A percentile compares a stretch with the other conserved stretches of the same genome.
Conservation (phyloP, 1,140 invertebrate genomes). For the Lethrus apterus region DNA sequence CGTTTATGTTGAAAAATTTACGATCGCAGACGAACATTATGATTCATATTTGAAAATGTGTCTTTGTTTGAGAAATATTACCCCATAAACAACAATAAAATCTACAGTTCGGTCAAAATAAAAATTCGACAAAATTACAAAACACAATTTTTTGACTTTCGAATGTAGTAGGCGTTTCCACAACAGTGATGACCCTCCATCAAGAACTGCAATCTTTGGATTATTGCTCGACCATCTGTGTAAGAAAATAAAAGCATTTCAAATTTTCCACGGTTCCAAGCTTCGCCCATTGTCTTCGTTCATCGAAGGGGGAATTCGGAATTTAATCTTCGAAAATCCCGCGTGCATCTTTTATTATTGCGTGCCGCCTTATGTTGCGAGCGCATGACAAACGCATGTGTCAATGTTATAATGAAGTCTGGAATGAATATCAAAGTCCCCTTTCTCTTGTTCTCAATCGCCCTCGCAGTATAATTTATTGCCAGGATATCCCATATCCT, state of each 20-base stretch:
- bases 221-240: conserved; percentile 18
- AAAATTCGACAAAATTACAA: not conserved
- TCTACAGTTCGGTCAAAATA: not conserved
- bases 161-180: not conserved
- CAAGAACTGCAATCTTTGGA: not conserved
- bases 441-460: conserved; percentile 18
- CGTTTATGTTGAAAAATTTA: too few species aligned
- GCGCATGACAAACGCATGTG: conserved; percentile 29
- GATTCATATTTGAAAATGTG: not conserved
- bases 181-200: not conserved
- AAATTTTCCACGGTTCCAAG: conserved; percentile 16
- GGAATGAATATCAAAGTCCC: conserved; percentile 21
- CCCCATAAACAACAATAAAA: not conserved
- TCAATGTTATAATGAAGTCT: conserved; percentile 30
- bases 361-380: conserved; percentile 20
- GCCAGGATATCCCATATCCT: conserved; percentile 31
- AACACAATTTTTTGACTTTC: not conserved
- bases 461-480: conserved; percentile 29
- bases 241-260: conserved; percentile 29
- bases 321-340: conserved; percentile 25
- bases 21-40: too few species aligned
- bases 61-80: not conserved
- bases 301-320: not conserved
- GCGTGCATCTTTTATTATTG: conserved; percentile 27
- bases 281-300: conserved; percentile 14